Evolutionary conservation across 2,888 invertebrate genomes (phyloP), one percentile per base, ranked within the genome.

Genomic region (Desoria tigrina): DNA sequence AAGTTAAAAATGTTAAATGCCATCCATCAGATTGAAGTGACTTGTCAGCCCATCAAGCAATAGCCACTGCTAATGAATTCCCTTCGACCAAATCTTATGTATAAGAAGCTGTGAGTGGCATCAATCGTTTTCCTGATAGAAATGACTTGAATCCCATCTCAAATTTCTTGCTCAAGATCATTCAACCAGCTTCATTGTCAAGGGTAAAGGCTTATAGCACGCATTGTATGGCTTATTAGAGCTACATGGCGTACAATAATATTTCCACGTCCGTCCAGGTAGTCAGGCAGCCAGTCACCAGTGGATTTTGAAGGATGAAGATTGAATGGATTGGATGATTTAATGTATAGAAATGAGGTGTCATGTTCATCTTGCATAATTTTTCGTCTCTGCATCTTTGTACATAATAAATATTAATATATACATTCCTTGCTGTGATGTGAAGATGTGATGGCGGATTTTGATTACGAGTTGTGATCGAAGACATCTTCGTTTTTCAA

Each of bases 311-410:
- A 45, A 16, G 45, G 21, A 45, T 45, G 45, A 45, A 21, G 45
- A 45, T 11, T 45, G 45, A 16, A 45, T 45, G 16, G 45, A 45
- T 21, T 45, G 45, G 21, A 45, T 45, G 16, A 45, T 45, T 45
- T 45, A 45, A 45, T 11, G 45, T 21, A 45, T 45, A 45, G 16
- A 45, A 45, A 45, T 45, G 45, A 45, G 45, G 45, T 45, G 45
- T 45, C 45, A 21, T 45, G 32, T 32, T 32, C 32, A 32, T 32
- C 32, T 32, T 32, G 32, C 32, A 32, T 32, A 32, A 32, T 32
- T 32, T 32, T 32, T 32, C 32, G 4, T 32, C 4, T 32, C n/a
- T n/a, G n/a, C n/a, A n/a, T n/a, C n/a, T n/a, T n/a, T n/a, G n/a
- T n/a, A n/a, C n/a, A n/a, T n/a, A n/a, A n/a, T n/a, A n/a, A n/a